Evolutionary conservation across 1,140 invertebrate genomes (phyloP).

Genomic region (Hyposmocoma kahamanoa): DNA sequence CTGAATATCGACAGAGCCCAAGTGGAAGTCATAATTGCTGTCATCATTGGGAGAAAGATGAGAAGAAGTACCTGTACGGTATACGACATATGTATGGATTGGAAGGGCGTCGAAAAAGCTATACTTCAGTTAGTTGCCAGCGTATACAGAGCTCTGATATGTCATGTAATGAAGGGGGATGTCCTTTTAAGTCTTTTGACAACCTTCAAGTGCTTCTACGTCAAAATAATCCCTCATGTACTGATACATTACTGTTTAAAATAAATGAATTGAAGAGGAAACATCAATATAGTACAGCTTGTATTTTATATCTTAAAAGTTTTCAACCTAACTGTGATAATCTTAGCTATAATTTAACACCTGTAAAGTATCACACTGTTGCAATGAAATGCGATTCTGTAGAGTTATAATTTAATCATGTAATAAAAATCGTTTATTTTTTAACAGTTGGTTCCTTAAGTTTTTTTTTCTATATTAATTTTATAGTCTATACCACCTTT

Average conservation of each 20-base stretch:
- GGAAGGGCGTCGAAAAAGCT: slow-evolving; percentile 78
- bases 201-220: slow-evolving; percentile 42
- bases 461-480: too few relatives aligned
- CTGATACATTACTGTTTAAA: slow-evolving; percentile 27
- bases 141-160: slow-evolving; percentile 65
- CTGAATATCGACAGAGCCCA: slow-evolving; percentile 77
- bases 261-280: slow-evolving; percentile 36
- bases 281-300: slow-evolving; percentile 37
- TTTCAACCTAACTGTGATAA: slow-evolving; percentile 28
- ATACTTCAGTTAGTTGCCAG: slow-evolving; percentile 74
- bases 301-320: slow-evolving; percentile 30
- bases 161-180: slow-evolving; percentile 75
- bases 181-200: slow-evolving; percentile 77
- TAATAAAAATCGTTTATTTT: too few relatives aligned
- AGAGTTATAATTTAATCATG: too few relatives aligned
- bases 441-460: too few relatives aligned
- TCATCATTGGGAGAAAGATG: slow-evolving; percentile 79
- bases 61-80: slow-evolving; percentile 79
- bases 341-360: slow-evolving; percentile 44
- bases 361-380: slow-evolving; percentile 38
- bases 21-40: slow-evolving; percentile 68
- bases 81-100: slow-evolving; percentile 83
- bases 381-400: neutral
- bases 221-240: slow-evolving; percentile 16
- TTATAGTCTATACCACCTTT: too few relatives aligned